Percentiles rank a stretch among this genome's conserved stretches.
Conservation (phyloP, 2,797 vertebrate genomes). For the Macropodus opercularis region DNA sequence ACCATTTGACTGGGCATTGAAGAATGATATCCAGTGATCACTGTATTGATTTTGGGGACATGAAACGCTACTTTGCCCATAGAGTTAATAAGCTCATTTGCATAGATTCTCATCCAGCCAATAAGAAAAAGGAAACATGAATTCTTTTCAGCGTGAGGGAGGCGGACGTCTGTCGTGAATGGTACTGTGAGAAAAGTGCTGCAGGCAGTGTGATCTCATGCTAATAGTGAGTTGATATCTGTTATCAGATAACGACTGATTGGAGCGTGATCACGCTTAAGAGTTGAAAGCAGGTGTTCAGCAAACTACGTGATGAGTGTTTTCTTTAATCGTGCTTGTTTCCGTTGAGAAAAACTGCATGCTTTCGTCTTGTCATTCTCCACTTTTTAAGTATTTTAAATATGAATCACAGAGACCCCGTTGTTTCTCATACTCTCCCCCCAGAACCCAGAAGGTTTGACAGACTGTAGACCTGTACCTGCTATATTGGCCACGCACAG, state of each 20-base stretch:
- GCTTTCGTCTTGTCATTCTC: constrained; percentile 41
- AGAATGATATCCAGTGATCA: constrained; percentile 15
- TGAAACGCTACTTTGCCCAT: constrained; percentile 12
- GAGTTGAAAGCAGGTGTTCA: constrained; percentile 17
- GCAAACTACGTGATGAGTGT: constrained; percentile 23
- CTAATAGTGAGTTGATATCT: constrained; percentile 16
- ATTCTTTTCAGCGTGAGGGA: constrained; percentile 5
- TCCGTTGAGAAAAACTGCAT: constrained; percentile 49
- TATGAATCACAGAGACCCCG: constrained; percentile 38
- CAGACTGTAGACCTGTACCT: constrained; percentile 43
- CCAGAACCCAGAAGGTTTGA: constrained; percentile 24
- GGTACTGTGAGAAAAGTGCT: constrained; percentile 23
- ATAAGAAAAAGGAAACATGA: not conserved
- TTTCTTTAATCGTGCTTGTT: constrained; percentile 26
- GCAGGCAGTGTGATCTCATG: not conserved
- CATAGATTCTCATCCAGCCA: not conserved
- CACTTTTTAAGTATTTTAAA: constrained; percentile 41
- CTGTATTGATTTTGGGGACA: not conserved
- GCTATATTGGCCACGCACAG: constrained; percentile 39
- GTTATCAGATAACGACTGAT: constrained; percentile 1
- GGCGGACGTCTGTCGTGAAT: not conserved
- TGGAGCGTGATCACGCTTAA: constrained; percentile 42
- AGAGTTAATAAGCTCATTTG: constrained; percentile 10
- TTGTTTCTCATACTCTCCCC: constrained; percentile 13
- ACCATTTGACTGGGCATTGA: constrained; percentile 16